Evolutionary conservation across 2,113 vertebrate species (phyloP), one percentile per base, ranked within the genome.

Genomic region (Falco punctatus): DNA sequence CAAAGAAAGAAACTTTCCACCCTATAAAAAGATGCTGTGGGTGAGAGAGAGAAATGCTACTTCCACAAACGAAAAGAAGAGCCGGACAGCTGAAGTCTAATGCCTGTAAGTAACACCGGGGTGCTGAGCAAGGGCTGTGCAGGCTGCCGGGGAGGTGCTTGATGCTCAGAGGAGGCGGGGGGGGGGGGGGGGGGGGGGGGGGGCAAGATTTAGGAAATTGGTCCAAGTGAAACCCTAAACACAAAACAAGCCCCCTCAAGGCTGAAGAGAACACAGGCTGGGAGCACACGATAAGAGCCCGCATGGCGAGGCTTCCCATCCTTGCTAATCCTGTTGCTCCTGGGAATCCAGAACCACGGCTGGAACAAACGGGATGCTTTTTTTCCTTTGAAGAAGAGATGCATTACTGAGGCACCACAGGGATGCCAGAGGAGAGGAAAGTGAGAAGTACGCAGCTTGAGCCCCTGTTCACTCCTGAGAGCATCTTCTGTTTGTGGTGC

Each of bases 51-150:
- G 32, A 64, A 49, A 75, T 30, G 27, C 66, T 66, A 3, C 4
- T 14, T 35, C 30, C 35, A 12, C 38, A 59, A 2, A 23, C 0
- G 7, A 48, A 35, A 13, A 0, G 2, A 18, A 33, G 72, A 77
- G 19, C 6, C 35, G 26, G 20, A 8, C 13, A 30, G 48, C 1
- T 12, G 40, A 48, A 33, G 52, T 1, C 27, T 5, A 26, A 40
- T 1, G 6, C 22, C 75, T n/a, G 32, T 7, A 21, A 35, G 32
- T 3, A 46, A 40, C 0, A 1, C 0, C 0, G 8, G 46, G 89
- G 59, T 54, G 70, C 66, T 8, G 44, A 67, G 52, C 15, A 20
- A 52, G 48, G 66, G 66, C 77, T n/a, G n/a, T 7, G 44, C 66
- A 14, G 52, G 48, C 7, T 0, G 9, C n/a, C 0, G 0, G 35